These are phyloP conservation scores for Homalodisca vitripennis DNA, from an alignment of 1,140 invertebrate species.

Conservation along the genomic window DNA sequence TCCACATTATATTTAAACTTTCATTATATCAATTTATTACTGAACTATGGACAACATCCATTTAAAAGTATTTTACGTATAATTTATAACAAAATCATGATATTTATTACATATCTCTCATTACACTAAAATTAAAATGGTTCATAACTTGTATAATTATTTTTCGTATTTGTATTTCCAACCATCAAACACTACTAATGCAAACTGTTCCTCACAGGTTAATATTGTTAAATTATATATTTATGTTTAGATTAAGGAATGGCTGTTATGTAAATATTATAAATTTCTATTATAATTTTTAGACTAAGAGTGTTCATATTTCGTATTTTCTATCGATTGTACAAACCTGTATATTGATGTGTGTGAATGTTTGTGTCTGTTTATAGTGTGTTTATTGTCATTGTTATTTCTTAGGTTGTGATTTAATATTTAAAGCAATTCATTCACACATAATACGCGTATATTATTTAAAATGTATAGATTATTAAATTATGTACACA, in stretches of 20 bases:
- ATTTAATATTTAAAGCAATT: constrained; percentile 9
- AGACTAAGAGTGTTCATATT: background rate
- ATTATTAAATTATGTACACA: constrained; percentile 24
- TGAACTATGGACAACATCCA: too few relatives aligned
- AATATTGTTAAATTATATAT: background rate
- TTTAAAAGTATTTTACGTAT: too few relatives aligned
- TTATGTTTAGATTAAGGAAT: background rate
- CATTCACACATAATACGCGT: background rate
- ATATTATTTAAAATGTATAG: constrained; percentile 19
- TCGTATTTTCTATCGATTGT: constrained; percentile 14
- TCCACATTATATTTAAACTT: too few relatives aligned
- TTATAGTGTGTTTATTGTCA: constrained; percentile 16
- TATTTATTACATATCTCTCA: too few relatives aligned
- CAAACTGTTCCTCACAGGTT: too few relatives aligned
- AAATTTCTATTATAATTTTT: background rate
- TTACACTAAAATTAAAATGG: too few relatives aligned
- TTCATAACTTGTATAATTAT: background rate
- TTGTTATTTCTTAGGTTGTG: constrained; percentile 23
- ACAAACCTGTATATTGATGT: constrained; percentile 8
- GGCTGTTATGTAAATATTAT: background rate
- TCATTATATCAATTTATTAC: too few relatives aligned
- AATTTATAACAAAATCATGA: too few relatives aligned
- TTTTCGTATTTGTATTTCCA: background rate
- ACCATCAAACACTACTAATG: background rate
- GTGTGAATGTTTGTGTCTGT: constrained; percentile 6